Evolutionary conservation across 2,797 vertebrate species (phyloP), one percentile per base, ranked within the genome.

Genomic region (Eulemur coronatus): DNA sequence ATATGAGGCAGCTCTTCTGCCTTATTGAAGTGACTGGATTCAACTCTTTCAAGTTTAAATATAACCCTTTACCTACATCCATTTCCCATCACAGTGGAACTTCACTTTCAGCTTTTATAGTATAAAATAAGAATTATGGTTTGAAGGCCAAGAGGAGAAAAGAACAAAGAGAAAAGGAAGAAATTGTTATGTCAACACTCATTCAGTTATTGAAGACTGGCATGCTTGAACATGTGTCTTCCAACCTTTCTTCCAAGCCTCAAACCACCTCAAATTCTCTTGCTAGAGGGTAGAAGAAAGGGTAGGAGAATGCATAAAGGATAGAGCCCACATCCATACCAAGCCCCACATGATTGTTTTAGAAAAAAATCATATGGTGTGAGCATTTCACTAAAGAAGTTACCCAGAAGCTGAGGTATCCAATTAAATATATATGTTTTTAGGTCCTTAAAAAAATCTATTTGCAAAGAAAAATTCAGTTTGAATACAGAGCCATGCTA

Each of bases 221-320:
- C 80, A 11, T 93, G 90, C 57, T 72, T 46, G 17, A 79, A 69
- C 91, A 50, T 82, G 84, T 84, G 50, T 89, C 61, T 87, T 75
- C 52, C 84, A 80, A 46, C 26, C 57, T 94, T 78, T 84, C 75
- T 97, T 92, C 76, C 70, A 96, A 97, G 95, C 73, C 52, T 94
- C 86, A 98, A 95, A 88, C 57, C 43, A 95, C n/a, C 75, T 95
- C 89, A 89, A 59, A 93, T 92, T 95, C 33, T 97, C 76, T 90
- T 88, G 65, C 84, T 79, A 73, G 46, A 87, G 7, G 38, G 28
- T 67, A 0, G 12, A 78, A 65, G 50, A 84, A 91, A 96, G 86
- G 22, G 43, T 52, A 82, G 7, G 70, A 33, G 41, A 84, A 41
- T 57, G 22, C 52, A 88, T 63, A 79, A 86, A 70, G 35, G 72